phyloP scores from a whole-genome alignment of 1,140 invertebrate species.

The Diachasmimorpha longicaudata region DNA sequence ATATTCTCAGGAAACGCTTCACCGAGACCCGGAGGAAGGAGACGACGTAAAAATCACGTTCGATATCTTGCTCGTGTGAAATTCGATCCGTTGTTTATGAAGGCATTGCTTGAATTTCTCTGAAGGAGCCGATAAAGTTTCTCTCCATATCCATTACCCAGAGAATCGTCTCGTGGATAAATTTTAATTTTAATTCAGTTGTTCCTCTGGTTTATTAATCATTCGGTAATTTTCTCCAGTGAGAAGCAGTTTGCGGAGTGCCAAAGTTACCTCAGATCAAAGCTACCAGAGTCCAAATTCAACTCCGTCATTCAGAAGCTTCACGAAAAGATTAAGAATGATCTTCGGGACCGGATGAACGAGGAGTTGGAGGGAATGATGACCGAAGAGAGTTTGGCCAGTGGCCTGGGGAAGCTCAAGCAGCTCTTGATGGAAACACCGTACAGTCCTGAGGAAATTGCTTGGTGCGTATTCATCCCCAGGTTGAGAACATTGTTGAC shows the following conservation, averaged over 20 bases:
- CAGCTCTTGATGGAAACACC: conserved; percentile 32
- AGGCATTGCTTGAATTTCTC: not conserved
- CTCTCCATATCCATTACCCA: not conserved
- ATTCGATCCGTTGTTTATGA: not conserved
- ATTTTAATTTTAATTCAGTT: no score
- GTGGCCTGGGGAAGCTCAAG: conserved; percentile 34
- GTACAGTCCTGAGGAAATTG: conserved; percentile 17
- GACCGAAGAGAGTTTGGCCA: conserved; percentile 32
- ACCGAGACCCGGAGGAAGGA: no score
- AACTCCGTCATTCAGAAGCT: conserved; percentile 28
- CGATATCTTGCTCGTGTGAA: not conserved
- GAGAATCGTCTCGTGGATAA: no score
- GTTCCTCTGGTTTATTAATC: no score
- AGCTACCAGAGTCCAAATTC: conserved; percentile 14
- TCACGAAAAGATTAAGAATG: conserved; percentile 36
- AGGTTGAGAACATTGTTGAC: no score
- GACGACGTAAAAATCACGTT: not conserved
- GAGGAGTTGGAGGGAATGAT: conserved; percentile 36
- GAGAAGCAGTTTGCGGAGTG: conserved; percentile 33
- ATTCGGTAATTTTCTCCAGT: not conserved
- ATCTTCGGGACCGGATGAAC: conserved; percentile 37
- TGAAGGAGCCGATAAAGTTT: not conserved
- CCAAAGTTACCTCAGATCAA: conserved; percentile 35
- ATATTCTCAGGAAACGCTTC: not conserved
- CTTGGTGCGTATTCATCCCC: conserved; percentile 35